Conservation (phyloP, 2,797 vertebrate genomes). For the Gila robusta region DNA sequence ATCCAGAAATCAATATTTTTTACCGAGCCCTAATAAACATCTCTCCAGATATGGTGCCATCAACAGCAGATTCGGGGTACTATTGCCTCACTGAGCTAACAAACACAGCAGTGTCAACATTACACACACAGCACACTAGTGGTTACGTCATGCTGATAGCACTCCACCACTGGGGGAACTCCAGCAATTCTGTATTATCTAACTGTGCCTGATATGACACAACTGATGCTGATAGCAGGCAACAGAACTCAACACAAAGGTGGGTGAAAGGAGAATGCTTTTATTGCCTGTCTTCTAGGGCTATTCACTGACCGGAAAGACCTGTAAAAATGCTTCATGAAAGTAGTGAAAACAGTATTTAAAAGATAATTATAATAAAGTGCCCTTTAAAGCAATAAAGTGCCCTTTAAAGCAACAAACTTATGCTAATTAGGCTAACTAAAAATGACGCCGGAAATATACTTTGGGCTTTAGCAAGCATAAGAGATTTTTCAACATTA, state of each 20-base stretch:
- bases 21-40: no score
- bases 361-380: neutral
- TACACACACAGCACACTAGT: slow-evolving; percentile 1
- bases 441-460: no score
- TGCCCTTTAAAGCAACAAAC: neutral
- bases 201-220: slow-evolving; percentile 16
- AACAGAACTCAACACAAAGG: slow-evolving; percentile 11
- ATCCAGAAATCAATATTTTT: no score
- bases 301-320: neutral
- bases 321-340: neutral
- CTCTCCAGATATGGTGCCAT: slow-evolving; percentile 21
- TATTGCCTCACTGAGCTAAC: slow-evolving; percentile 28
- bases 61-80: slow-evolving; percentile 3
- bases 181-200: slow-evolving; percentile 37
- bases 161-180: slow-evolving; percentile 37
- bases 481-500: neutral
- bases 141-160: slow-evolving; percentile 26
- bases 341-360: neutral
- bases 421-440: neutral
- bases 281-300: neutral
- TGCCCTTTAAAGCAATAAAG: neutral
- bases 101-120: slow-evolving; percentile 36
- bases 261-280: neutral
- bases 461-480: neutral
- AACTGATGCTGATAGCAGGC: slow-evolving; percentile 35